These are phyloP conservation scores for Cephalopachus bancanus DNA, from an alignment of 2,797 vertebrate species.

Conservation along the genomic window DNA sequence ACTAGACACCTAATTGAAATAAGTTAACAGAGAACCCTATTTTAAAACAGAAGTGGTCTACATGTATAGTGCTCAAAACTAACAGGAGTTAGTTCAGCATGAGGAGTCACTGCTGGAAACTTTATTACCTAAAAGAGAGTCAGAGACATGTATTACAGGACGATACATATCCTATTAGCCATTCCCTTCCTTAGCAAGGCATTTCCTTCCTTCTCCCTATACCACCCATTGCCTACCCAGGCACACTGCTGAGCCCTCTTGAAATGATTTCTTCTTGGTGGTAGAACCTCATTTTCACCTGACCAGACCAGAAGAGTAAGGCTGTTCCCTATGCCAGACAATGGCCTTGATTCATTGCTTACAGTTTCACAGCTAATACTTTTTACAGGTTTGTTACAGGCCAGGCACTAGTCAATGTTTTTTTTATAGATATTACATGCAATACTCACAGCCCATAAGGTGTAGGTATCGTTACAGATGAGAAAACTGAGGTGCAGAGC, in stretches of 20 bases:
- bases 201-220: not conserved
- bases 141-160: not conserved
- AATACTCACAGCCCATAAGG: not conserved
- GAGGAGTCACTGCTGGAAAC: not conserved
- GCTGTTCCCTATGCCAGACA: not conserved
- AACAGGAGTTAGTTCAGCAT: not conserved
- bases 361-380: not conserved
- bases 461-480: not conserved
- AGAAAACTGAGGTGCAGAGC: conserved; percentile 20
- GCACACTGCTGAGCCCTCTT: not conserved
- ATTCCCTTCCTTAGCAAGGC: not conserved
- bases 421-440: not conserved
- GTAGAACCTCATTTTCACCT: not conserved
- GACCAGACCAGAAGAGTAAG: not conserved
- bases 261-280: not conserved
- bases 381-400: not conserved
- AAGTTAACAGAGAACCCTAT: not conserved
- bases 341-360: not conserved
- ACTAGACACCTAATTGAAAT: not conserved
- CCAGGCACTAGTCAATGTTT: not conserved
- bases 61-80: not conserved
- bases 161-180: not conserved
- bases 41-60: conserved; percentile 17
- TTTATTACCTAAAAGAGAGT: not conserved
- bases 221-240: not conserved